These are phyloP conservation scores for Epsilonema sp. DNA, from an alignment of 2,888 invertebrate species.

Conservation along the genomic window DNA sequence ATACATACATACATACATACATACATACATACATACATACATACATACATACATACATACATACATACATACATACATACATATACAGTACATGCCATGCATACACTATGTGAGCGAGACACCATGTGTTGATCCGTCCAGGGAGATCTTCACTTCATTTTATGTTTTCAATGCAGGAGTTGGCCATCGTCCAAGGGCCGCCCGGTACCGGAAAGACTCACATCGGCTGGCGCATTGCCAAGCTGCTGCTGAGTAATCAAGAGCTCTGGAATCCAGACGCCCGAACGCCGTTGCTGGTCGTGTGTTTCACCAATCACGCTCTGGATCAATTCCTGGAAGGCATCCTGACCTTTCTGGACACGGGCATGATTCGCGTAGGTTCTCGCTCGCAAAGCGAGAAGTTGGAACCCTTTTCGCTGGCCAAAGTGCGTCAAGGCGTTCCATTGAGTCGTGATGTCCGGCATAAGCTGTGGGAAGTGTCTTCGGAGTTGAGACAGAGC, in stretches of 20 bases:
- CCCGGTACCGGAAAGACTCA: slow-evolving; percentile 72
- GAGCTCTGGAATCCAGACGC: slow-evolving; percentile 8
- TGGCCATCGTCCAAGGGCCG: slow-evolving; percentile 61
- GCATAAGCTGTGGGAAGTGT: too few species aligned
- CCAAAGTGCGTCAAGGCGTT: background rate
- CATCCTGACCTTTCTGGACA: slow-evolving; percentile 38
- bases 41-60: too few species aligned
- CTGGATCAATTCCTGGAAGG: slow-evolving; percentile 61
- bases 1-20: too few species aligned
- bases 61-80: too few species aligned
- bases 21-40: too few species aligned
- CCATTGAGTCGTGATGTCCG: too few species aligned
- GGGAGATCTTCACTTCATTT: too few species aligned
- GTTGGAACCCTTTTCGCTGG: slow-evolving; percentile 24
- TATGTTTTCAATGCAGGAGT: too few species aligned
- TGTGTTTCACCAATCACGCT: slow-evolving; percentile 68
- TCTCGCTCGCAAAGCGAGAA: slow-evolving; percentile 44
- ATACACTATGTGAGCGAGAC: too few species aligned
- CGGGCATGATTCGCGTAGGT: slow-evolving; percentile 47
- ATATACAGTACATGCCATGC: too few species aligned
- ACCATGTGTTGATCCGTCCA: too few species aligned
- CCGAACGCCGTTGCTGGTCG: slow-evolving; percentile 45
- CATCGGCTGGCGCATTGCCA: slow-evolving; percentile 52
- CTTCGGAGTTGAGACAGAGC: too few species aligned
- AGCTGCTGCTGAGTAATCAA: slow-evolving; percentile 35